A percentile compares a stretch with the other conserved stretches of the same genome.
Evolutionary conservation across 2,113 vertebrate species (phyloP).

Genomic region (Cololabis saira): DNA sequence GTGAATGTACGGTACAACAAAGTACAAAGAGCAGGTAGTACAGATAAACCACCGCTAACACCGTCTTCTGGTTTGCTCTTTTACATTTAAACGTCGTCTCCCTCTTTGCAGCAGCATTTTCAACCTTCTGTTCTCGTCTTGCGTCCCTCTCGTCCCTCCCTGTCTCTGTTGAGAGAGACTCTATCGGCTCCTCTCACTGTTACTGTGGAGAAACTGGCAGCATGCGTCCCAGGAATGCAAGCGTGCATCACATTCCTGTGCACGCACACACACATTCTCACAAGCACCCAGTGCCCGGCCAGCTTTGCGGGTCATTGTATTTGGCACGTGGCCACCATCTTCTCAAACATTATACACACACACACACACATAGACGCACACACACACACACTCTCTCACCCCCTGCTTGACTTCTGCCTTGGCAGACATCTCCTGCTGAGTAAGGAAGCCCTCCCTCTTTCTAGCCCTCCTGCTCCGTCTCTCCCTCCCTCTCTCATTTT

Average conservation of each 20-base stretch:
- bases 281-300: conserved; percentile 64
- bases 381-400: conserved; percentile 34
- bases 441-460: conserved; percentile 54
- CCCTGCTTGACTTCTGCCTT: conserved; percentile 74
- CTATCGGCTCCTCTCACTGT: conserved; percentile 39
- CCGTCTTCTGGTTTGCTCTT: neutral
- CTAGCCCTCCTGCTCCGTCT: conserved; percentile 10
- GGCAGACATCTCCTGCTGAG: conserved; percentile 79
- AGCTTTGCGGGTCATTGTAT: conserved; percentile 78
- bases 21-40: neutral
- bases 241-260: conserved; percentile 58
- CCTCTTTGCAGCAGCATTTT: conserved; percentile 6
- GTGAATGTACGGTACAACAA: neutral
- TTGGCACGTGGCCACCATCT: conserved; percentile 79
- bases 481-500: conserved; percentile 1
- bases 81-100: neutral
- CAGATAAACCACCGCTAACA: neutral
- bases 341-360: conserved; percentile 32
- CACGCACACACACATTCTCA: conserved; percentile 35
- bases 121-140: neutral
- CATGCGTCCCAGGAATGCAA: conserved; percentile 69
- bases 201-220: conserved; percentile 60
- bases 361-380: conserved; percentile 21
- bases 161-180: conserved; percentile 37
- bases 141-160: conserved; percentile 7